Percentiles rank a stretch among this genome's conserved stretches.
These are phyloP conservation scores for Sylvilagus floridanus DNA, from an alignment of 2,797 vertebrate genomes.

Conservation along the genomic window DNA sequence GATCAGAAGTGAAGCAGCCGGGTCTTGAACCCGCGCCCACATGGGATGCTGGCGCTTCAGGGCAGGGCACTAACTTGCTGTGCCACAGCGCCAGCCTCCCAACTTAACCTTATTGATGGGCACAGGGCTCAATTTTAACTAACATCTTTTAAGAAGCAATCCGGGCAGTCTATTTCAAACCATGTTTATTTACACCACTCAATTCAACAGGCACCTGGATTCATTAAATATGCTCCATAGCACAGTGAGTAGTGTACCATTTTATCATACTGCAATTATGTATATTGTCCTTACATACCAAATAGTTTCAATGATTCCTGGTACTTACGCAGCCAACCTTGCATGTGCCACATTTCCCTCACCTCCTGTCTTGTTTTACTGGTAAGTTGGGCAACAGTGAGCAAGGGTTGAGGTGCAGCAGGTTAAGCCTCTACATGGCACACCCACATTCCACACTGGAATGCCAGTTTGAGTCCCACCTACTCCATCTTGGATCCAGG, in stretches of 20 bases:
- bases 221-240: background rate
- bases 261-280: constrained; percentile 30
- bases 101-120: background rate
- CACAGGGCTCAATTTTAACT: constrained; percentile 35
- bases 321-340: background rate
- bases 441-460: no score
- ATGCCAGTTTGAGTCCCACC: no score
- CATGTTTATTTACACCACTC: constrained; percentile 34
- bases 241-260: constrained; percentile 7
- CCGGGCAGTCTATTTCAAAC: constrained; percentile 5
- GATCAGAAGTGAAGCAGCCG: no score
- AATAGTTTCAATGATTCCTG: constrained; percentile 1
- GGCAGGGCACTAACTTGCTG: no score
- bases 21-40: no score
- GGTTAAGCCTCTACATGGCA: no score
- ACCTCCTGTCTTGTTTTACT: background rate
- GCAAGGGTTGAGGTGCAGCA: no score
- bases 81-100: no score
- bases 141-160: constrained; percentile 52
- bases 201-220: constrained; percentile 41
- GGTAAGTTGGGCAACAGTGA: no score
- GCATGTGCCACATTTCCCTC: constrained; percentile 33
- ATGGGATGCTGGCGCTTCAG: no score
- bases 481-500: no score
- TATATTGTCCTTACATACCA: background rate